Base-by-base conservation (phyloP, 1,140 invertebrate genomes). In the Charaxes varanes region DNA sequence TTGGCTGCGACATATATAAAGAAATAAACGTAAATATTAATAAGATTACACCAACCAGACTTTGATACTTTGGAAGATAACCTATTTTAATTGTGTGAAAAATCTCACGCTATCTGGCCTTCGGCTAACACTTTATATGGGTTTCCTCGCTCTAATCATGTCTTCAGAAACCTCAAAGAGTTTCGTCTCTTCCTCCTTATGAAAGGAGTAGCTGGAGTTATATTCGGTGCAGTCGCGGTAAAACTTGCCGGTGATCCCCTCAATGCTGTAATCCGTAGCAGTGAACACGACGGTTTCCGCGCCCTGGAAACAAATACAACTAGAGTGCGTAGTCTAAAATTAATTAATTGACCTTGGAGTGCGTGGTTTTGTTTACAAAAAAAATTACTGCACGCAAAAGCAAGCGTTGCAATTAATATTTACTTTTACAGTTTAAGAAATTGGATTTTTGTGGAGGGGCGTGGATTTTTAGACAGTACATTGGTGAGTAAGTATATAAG, bases 201-300 rank as follows among this genome's bases (percentile, higher is more conserved):
- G 85, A 58, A 93, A 88, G 24, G 80, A 57, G 24, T 90, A 86
- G 54, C 90, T 90, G 5, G 88, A 87, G n/a, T 73, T 62, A 52
- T 89, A 92, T 10, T 85, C 81, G 19, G 86, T 85, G 61, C 93
- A 95, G 72, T 95, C 89, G n/a, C 90, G 86, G 70, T 93, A 93
- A 37, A 91, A 86, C 19, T 85, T 81, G 11, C 92, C 92, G 14
- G 86, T 88, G 58, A 90, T 86, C 4, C 88, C 86, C 13, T 87
- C 84, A 12, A 93, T 68, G 21, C 80, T 72, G 37, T 90, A 86
- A 32, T 90, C 89, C 0, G 90, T 88, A 3, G 93, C 91, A 65
- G 92, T 94, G 67, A 91, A 89, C 1, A 95, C 67, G 15, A 92
- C 85, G 6, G 91, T 94, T 82, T 95, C 91, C 4, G 89, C 87